Percentiles rank a stretch among this genome's conserved stretches.
Conservation (phyloP, 1,140 invertebrate genomes). For the Drosophila persimilis region DNA sequence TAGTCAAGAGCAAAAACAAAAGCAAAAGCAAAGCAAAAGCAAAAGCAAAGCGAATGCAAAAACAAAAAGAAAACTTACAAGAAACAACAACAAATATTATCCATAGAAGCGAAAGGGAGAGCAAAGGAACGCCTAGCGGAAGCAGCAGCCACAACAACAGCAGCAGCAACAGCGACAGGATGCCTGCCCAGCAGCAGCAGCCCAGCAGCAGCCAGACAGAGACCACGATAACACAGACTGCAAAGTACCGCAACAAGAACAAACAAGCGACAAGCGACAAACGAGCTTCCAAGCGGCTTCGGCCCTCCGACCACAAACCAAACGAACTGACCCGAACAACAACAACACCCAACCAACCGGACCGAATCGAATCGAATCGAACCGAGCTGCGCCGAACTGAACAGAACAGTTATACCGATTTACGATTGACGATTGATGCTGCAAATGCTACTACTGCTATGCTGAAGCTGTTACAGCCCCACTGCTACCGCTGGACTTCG, state of each 20-base stretch:
- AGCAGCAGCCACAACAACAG: slow-evolving; percentile 38
- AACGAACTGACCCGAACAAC: slow-evolving; percentile 26
- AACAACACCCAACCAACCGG: neutral
- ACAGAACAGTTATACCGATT: neutral
- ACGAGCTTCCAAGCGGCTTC: slow-evolving; percentile 75
- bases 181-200: slow-evolving; percentile 31
- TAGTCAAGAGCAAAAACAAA: slow-evolving; percentile 57
- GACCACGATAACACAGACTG: slow-evolving; percentile 27
- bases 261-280: slow-evolving; percentile 48
- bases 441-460: slow-evolving; percentile 8
- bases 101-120: slow-evolving; percentile 37
- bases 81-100: slow-evolving; percentile 42
- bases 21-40: slow-evolving; percentile 16
- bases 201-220: slow-evolving; percentile 40
- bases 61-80: slow-evolving; percentile 27
- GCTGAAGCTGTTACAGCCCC: neutral
- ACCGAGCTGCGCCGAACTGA: too few relatives aligned
- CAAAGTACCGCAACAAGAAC: slow-evolving; percentile 41
- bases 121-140: slow-evolving; percentile 63
- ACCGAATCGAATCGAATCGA: slow-evolving; percentile 1
- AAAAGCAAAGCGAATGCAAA: slow-evolving; percentile 20
- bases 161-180: slow-evolving; percentile 20
- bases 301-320: slow-evolving; percentile 19
- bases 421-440: slow-evolving; percentile 26
- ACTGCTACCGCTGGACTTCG: slow-evolving; percentile 64